These are phyloP conservation scores for Pseudeuparius sepicola DNA, from an alignment of 2,888 invertebrate species.

Conservation along the genomic window DNA sequence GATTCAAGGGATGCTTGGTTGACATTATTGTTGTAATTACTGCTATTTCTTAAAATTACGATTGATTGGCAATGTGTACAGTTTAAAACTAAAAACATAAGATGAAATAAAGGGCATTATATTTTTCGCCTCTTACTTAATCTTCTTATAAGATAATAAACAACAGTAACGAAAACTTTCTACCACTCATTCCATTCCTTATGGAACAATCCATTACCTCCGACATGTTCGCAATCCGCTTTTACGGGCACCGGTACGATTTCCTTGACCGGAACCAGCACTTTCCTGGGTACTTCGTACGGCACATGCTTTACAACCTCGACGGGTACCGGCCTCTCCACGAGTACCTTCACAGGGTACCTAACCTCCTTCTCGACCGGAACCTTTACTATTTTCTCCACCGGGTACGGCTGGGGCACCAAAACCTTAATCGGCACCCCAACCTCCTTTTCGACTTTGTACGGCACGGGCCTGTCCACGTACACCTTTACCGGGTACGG, in stretches of 20 bases:
- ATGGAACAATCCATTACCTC: too few species aligned
- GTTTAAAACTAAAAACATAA: too few species aligned
- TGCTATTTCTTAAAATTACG: too few species aligned
- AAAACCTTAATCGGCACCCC: slow-evolving; percentile 46
- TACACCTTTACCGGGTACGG: slow-evolving; percentile 21
- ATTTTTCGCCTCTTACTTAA: too few species aligned
- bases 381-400: slow-evolving; percentile 49
- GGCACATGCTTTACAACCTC: slow-evolving; percentile 51
- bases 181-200: too few species aligned
- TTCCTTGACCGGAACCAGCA: slow-evolving; percentile 21
- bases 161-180: too few species aligned
- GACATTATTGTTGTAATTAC: too few species aligned
- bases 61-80: too few species aligned
- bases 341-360: slow-evolving; percentile 44
- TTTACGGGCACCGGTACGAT: slow-evolving; percentile 18
- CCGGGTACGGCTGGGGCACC: slow-evolving; percentile 54
- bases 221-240: too few species aligned
- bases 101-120: too few species aligned
- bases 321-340: slow-evolving; percentile 58
- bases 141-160: too few species aligned
- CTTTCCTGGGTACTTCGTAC: slow-evolving; percentile 21
- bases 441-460: slow-evolving; percentile 53
- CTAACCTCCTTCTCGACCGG: slow-evolving; percentile 65
- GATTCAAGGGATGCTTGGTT: too few species aligned
- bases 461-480: slow-evolving; percentile 41